These are phyloP conservation scores for Neelides sp. DNA, from an alignment of 1,140 invertebrate genomes.

Conservation along the genomic window DNA sequence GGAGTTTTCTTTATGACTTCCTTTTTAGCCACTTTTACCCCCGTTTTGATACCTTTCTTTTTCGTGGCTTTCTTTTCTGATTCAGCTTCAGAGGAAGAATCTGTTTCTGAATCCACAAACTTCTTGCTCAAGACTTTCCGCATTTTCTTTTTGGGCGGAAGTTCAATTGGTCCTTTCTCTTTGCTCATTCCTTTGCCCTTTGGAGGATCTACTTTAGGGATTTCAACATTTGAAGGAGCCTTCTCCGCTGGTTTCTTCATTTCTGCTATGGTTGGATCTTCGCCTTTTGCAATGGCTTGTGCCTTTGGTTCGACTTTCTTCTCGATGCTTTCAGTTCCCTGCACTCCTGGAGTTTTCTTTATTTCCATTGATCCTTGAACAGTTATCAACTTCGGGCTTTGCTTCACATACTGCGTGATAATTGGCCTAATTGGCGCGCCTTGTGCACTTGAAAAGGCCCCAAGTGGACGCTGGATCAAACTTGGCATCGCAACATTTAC, in stretches of 20 bases:
- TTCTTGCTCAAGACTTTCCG: conserved; percentile 14
- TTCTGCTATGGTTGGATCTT: neutral
- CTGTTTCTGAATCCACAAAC: conserved; percentile 13
- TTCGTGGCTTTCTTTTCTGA: conserved; percentile 28
- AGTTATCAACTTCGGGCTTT: conserved; percentile 3
- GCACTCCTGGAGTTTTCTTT: conserved; percentile 27
- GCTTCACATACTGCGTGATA: too few relatives aligned
- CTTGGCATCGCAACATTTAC: too few relatives aligned
- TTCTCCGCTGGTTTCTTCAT: conserved; percentile 6
- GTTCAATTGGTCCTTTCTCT: too few relatives aligned
- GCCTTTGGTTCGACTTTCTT: conserved; percentile 13
- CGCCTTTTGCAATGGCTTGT: neutral
- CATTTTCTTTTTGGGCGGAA: conserved; percentile 13
- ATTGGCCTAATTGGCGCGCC: too few relatives aligned
- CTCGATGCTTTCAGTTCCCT: conserved; percentile 32
- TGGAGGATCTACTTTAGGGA: too few relatives aligned
- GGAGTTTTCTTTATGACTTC: conserved; percentile 35
- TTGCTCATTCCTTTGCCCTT: too few relatives aligned
- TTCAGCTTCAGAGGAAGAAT: conserved; percentile 11
- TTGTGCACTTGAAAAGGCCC: too few relatives aligned
- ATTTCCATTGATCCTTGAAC: too few relatives aligned
- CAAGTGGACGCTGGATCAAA: too few relatives aligned
- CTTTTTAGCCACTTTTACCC: conserved; percentile 37
- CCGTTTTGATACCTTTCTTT: conserved; percentile 32
- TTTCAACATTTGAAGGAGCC: conserved; percentile 31